Percentiles rank a stretch among this genome's conserved stretches.
These are phyloP conservation scores for Atherix ibis DNA, from an alignment of 2,888 invertebrate species.

Conservation along the genomic window DNA sequence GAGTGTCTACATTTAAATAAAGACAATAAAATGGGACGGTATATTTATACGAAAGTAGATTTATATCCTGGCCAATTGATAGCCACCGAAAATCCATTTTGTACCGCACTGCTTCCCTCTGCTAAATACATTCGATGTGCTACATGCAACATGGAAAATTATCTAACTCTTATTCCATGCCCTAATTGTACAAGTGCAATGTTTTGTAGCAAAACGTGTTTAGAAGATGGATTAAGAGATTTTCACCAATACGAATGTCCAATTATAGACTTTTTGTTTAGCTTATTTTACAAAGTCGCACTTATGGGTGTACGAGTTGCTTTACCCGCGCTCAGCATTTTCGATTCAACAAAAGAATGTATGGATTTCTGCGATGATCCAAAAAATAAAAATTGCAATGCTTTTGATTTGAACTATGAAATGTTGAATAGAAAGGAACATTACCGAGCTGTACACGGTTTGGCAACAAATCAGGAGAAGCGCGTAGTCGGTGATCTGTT, in stretches of 20 bases:
- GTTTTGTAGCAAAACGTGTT: conserved; percentile 29
- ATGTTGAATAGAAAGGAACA: conserved; percentile 27
- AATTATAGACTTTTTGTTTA: conserved; percentile 43
- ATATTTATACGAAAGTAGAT: conserved; percentile 48
- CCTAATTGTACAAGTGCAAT: conserved; percentile 27
- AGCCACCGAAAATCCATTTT: conserved; percentile 60
- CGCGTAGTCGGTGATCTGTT: conserved; percentile 55
- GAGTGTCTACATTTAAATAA: conserved; percentile 42
- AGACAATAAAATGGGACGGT: conserved; percentile 46
- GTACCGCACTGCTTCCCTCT: conserved; percentile 33
- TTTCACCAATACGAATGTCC: conserved; percentile 68
- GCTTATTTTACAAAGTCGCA: conserved; percentile 50
- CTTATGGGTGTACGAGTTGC: conserved; percentile 51
- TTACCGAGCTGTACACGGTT: conserved; percentile 43
- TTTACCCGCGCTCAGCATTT: conserved; percentile 33
- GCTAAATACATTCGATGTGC: conserved; percentile 30
- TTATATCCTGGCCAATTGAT: conserved; percentile 61
- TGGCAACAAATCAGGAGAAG: conserved; percentile 51
- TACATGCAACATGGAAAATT: conserved; percentile 28
- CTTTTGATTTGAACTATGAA: conserved; percentile 26
- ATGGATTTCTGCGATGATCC: conserved; percentile 26
- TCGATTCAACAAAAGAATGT: conserved; percentile 28
- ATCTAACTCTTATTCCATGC: conserved; percentile 29
- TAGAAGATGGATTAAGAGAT: conserved; percentile 40
- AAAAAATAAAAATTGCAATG: conserved; percentile 25